Percentiles rank a stretch among this genome's conserved stretches.
Evolutionary conservation across 1,140 invertebrate genomes (phyloP).

Genomic region (Drosophila watanabei): DNA sequence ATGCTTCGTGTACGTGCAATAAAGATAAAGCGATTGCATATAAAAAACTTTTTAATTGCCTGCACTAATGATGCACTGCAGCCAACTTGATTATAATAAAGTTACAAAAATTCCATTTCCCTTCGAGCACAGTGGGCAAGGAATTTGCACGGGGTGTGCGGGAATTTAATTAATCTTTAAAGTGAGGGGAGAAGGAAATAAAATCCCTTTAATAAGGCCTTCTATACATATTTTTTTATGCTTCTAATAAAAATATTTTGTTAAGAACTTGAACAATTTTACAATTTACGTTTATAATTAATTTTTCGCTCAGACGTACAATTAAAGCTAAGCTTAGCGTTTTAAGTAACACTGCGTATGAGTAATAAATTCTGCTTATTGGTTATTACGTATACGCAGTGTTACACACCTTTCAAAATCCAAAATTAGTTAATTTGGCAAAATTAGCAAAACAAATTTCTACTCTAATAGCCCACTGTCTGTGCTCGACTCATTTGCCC

Average conservation of each 20-base stretch:
- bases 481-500: constrained; percentile 59
- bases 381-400: background rate
- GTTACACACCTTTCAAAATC: background rate
- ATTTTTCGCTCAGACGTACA: no score
- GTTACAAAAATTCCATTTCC: constrained; percentile 53
- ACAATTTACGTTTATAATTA: background rate
- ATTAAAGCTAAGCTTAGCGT: background rate
- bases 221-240: background rate
- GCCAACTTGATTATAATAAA: constrained; percentile 81
- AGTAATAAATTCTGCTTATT: background rate
- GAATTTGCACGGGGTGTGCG: background rate
- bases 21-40: constrained; percentile 81
- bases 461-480: constrained; percentile 43
- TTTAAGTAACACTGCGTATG: background rate
- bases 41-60: constrained; percentile 84
- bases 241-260: background rate
- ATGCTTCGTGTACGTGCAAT: constrained; percentile 80
- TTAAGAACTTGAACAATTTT: background rate
- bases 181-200: background rate
- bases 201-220: background rate
- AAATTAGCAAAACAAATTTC: no score
- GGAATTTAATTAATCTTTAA: background rate
- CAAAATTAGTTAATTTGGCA: background rate
- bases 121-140: constrained; percentile 33
- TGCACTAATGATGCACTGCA: constrained; percentile 84